These are phyloP conservation scores for Pongo abelii DNA, from an alignment of 2,113 vertebrate genomes.

Conservation along the genomic window DNA sequence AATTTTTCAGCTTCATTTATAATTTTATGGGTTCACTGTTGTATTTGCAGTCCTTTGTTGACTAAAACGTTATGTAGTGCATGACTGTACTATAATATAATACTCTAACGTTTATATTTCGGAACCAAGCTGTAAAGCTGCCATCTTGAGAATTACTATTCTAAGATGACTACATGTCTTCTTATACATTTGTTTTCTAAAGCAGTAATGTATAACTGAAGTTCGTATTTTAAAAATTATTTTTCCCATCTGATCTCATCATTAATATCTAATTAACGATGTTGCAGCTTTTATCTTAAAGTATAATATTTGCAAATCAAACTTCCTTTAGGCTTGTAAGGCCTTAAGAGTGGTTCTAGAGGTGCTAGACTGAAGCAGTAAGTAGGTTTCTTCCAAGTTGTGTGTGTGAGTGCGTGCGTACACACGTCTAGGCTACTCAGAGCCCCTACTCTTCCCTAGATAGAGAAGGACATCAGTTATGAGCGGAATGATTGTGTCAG, in stretches of 20 bases:
- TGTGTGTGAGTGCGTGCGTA: neutral
- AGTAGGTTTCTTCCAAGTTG: neutral
- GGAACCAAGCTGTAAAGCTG: neutral
- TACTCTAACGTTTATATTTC: neutral
- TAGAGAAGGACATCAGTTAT: neutral
- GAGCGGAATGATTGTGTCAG: neutral
- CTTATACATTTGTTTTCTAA: neutral
- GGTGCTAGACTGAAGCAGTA: neutral
- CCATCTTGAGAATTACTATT: neutral
- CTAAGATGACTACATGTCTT: neutral
- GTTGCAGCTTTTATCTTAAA: neutral
- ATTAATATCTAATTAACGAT: neutral
- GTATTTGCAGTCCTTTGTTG: neutral
- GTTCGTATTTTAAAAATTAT: neutral
- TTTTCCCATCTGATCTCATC: neutral
- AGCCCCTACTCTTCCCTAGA: neutral
- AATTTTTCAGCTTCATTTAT: neutral
- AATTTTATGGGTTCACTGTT: neutral
- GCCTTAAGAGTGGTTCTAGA: neutral
- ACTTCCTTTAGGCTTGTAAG: neutral
- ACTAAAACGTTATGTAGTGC: neutral
- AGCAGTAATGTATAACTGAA: neutral
- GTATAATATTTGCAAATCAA: neutral
- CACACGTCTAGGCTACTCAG: neutral
- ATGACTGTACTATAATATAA: neutral